Percentiles rank a stretch among this genome's conserved stretches.
Evolutionary conservation across 2,113 vertebrate genomes (phyloP).

Genomic region (Scartelaos histophorus): DNA sequence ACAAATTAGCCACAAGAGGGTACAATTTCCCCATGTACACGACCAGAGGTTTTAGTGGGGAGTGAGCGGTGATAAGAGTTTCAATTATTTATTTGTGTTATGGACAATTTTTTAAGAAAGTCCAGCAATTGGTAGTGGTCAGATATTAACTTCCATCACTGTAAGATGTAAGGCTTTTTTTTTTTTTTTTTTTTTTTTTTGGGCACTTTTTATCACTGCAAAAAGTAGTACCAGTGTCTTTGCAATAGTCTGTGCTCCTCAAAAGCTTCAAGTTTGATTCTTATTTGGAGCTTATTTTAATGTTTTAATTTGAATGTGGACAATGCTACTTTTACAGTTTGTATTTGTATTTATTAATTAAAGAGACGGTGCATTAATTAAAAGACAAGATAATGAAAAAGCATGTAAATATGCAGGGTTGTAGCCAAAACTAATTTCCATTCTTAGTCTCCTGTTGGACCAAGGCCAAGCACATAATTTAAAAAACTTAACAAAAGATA

Average conservation of each 20-base stretch:
- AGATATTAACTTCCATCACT: not conserved
- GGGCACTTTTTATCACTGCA: not conserved
- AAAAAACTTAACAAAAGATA: no score
- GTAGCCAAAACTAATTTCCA: no score
- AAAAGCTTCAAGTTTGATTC: not conserved
- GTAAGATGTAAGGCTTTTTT: not conserved
- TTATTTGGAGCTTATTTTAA: no score
- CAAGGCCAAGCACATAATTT: no score
- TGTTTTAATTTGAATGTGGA: no score
- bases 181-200: not conserved
- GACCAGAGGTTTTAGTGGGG: not conserved
- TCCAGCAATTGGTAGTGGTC: not conserved
- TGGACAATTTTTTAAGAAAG: not conserved
- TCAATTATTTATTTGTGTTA: not conserved
- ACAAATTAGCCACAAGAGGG: constrained; percentile 52
- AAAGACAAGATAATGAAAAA: no score
- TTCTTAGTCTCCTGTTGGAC: no score
- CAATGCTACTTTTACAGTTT: no score
- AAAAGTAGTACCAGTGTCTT: not conserved
- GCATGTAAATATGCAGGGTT: no score
- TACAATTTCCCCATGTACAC: constrained; percentile 37
- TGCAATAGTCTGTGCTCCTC: not conserved
- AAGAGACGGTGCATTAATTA: no score
- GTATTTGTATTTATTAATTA: no score
- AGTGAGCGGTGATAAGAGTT: not conserved